A percentile compares a stretch with the other conserved stretches of the same genome.
phyloP scores from a whole-genome alignment of 1,140 invertebrate species.

The Planococcus citri region DNA sequence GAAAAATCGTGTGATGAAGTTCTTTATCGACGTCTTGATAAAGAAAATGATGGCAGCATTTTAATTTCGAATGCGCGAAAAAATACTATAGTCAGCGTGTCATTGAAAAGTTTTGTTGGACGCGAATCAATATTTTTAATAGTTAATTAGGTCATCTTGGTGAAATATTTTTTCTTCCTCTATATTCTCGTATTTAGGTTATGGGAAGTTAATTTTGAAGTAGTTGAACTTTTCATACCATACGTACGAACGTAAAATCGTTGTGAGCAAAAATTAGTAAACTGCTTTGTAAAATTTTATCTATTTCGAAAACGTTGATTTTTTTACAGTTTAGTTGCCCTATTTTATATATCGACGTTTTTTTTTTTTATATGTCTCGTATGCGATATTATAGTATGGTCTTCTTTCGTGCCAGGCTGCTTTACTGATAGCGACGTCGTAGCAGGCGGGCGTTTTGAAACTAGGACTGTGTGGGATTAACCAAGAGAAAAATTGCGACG shows the following conservation, averaged over 20 bases:
- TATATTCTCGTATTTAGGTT: conserved; percentile 7
- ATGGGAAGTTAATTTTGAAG: neutral
- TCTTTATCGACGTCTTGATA: too few relatives aligned
- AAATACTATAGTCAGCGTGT: neutral
- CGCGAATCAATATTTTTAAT: conserved; percentile 7
- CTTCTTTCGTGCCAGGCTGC: too few relatives aligned
- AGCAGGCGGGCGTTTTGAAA: too few relatives aligned
- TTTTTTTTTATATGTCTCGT: too few relatives aligned
- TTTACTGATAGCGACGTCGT: too few relatives aligned
- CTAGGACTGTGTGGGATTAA: too few relatives aligned
- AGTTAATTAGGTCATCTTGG: conserved; percentile 2
- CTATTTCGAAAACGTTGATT: neutral
- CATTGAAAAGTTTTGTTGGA: conserved; percentile 7
- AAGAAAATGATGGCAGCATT: too few relatives aligned
- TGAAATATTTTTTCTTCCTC: neutral
- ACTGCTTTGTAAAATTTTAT: neutral
- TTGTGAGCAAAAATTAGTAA: neutral
- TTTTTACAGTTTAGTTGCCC: neutral
- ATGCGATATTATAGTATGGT: too few relatives aligned
- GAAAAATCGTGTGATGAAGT: too few relatives aligned
- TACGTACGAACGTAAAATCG: neutral
- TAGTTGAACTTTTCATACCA: neutral
- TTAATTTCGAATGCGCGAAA: neutral
- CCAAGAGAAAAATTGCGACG: too few relatives aligned
- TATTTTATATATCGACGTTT: neutral